Conservation (phyloP, 2,797 vertebrate genomes). For the Amphiprion clarkii region DNA sequence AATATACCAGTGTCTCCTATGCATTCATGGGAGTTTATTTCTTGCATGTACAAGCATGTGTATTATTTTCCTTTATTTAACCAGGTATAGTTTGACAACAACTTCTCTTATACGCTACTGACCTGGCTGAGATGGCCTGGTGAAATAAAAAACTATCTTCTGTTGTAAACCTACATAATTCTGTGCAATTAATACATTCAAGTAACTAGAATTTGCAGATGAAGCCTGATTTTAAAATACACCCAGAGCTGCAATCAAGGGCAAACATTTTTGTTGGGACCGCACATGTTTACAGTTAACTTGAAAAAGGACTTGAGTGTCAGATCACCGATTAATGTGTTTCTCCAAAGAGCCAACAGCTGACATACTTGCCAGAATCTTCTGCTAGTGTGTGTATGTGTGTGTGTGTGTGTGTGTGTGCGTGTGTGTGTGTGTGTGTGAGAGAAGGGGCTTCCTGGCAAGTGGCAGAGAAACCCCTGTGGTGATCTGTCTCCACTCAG, state of each 20-base stretch:
- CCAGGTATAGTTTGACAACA: too few relatives aligned
- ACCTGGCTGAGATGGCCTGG: background rate
- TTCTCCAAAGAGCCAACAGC: conserved; percentile 34
- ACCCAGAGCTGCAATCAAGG: background rate
- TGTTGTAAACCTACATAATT: background rate
- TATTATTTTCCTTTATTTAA: background rate
- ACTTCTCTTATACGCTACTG: too few relatives aligned
- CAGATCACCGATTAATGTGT: conserved; percentile 35
- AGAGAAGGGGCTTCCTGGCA: conserved; percentile 24
- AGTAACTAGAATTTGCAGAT: too few relatives aligned
- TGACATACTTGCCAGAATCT: conserved; percentile 28
- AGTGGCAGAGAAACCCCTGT: conserved; percentile 13
- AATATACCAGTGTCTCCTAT: background rate
- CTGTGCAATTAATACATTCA: too few relatives aligned
- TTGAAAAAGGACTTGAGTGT: conserved; percentile 8
- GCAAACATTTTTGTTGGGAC: background rate
- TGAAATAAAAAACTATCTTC: background rate
- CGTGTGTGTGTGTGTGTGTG: conserved; percentile 10
- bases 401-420: conserved; percentile 8
- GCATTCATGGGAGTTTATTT: background rate
- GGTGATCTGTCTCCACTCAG: background rate
- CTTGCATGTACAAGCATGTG: background rate
- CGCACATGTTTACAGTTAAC: conserved; percentile 7
- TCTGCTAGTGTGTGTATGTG: background rate
- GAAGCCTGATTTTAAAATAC: background rate